Evolutionary conservation across 1,140 invertebrate genomes (phyloP), one percentile per base, ranked within the genome.

Genomic region (Zaprionus ghesquierei): DNA sequence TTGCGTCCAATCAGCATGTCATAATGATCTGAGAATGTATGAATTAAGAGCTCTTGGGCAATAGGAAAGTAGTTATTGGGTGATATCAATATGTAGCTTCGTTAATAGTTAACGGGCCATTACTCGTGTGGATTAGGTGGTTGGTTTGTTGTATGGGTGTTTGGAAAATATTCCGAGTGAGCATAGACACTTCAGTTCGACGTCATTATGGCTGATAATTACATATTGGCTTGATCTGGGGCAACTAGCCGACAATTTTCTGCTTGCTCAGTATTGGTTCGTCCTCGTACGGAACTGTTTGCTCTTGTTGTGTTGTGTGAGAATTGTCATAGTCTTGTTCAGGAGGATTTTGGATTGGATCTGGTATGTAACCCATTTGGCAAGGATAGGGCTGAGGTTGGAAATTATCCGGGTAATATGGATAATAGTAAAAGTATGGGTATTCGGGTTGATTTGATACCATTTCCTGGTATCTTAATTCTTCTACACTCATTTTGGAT

Each of bases 231-330:
- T 29, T 29, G 27, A 29, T 29, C 27, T 15, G 27, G 27, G 27
- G 27, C 27, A 29, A 29, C 27, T 29, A 9, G 27, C 27, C 27
- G 27, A 29, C 6, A 29, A 29, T 29, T 61, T 61, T 61, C 23
- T 31, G 94, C 91, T 79, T 94, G 93, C 2, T 29, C 27, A 0
- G 27, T 29, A 29, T 29, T 8, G 27, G 6, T 29, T 29, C 27
- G 27, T 29, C 27, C 6, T 29, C 27, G 27, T 29, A 8, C 6
- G 27, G 27, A 8, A 9, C 6, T 8, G 6, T 9, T 9, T 29
- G 27, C 6, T 29, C 27, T 29, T 29, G 25, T 27, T 27, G 25
- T 27, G 25, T 27, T 27, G 1, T 27, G 25, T 27, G 1, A 8
- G 27, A 29, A 29, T 29, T 29, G 25, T 27, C 25, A 27, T 27